A percentile compares a stretch with the other conserved stretches of the same genome.
phyloP scores from a whole-genome alignment of 2,797 vertebrate genomes.

The Eremophila alpestris region DNA sequence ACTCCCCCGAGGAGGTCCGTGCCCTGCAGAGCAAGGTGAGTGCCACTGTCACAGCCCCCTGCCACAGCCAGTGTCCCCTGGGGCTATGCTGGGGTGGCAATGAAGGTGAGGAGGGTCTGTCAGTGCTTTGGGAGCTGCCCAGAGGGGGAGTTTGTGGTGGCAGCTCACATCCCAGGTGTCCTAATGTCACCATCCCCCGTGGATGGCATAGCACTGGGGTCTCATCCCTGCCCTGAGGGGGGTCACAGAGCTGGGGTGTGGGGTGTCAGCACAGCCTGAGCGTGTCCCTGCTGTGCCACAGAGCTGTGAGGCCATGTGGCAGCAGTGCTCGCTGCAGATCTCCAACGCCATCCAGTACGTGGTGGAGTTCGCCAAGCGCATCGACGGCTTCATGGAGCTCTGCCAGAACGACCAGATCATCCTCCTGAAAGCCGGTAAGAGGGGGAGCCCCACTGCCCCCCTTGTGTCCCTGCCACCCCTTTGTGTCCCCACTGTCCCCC shows the following conservation, averaged over 20 bases:
- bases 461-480: accelerated
- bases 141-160: accelerated
- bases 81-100: background rate
- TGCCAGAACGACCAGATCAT: conserved; percentile 95
- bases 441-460: accelerated
- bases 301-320: conserved; percentile 91
- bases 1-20: conserved; percentile 85
- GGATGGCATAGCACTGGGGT: background rate
- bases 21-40: conserved; percentile 85
- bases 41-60: accelerated
- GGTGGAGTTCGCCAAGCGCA: conserved; percentile 93
- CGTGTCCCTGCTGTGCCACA: conserved; percentile 32
- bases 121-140: background rate
- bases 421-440: conserved; percentile 91
- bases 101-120: background rate
- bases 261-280: background rate
- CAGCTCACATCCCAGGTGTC: background rate
- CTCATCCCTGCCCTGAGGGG: background rate
- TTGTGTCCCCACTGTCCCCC: accelerated
- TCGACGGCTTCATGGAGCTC: conserved; percentile 92
- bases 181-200: accelerated
- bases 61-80: background rate
- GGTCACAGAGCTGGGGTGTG: accelerated
- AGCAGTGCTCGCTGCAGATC: conserved; percentile 88
- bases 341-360: conserved; percentile 94